Base-by-base conservation (phyloP, 1,140 invertebrate species). In the Pinna nobilis region DNA sequence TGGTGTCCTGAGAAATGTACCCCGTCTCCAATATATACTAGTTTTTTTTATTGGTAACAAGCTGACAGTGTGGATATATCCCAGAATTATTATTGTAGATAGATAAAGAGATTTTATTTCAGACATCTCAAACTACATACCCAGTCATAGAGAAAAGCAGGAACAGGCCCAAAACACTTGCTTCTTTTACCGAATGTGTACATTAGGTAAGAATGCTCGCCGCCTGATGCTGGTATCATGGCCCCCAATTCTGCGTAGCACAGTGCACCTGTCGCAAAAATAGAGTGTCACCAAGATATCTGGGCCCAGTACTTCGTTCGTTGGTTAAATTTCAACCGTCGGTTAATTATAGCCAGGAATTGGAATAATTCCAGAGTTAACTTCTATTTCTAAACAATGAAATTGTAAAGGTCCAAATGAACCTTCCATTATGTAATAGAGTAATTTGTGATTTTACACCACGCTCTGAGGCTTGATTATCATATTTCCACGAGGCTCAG, bases 181-280 rank as follows among this genome's bases (percentile, higher is more conserved):
- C 69, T 76, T n/a, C 77, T 63, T 68, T 68, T 41, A 41, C 68
- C 76, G 68, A 73, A 85, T 0, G 86, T 82, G 30, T 83, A 79
- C 67, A 83, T 64, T 9, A 88, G 71, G 67, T 89, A 89, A 9
- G 84, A 79, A 60, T 84, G 88, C 77, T 86, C 88, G 13, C 77
- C 85, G 41, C 81, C 89, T 23, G 85, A 89, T 69, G 78, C 82
- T 4, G 82, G 82, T 49, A 78, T 86, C 7, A 84, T 93, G 0
- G 94, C 94, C 30, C 94, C 94, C 28, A 96, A 85, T 89, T 96
- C 95, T 20, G 94, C 94, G 85, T 94, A 96, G 9, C 93, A 92
- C 37, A 96, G 84, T 0, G 95, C 94, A 49, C 94, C 95, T 96
- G 83, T 20, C 37, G 67, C 13, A 68, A 33, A 30, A 35, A 11